Base-by-base conservation (phyloP, 2,113 vertebrate genomes). In the Micronycteris hirsuta region DNA sequence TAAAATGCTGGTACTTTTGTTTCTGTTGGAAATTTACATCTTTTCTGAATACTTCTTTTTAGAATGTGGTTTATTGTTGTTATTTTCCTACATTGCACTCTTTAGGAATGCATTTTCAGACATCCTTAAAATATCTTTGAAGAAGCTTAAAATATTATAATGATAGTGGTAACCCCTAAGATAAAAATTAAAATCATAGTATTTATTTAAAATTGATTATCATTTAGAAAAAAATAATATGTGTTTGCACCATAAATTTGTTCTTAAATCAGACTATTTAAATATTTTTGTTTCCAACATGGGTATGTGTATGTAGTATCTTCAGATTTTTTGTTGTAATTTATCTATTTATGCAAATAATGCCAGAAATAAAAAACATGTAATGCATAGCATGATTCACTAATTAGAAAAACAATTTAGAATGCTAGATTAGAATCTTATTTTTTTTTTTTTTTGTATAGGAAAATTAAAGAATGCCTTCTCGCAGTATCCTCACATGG, bases 221-320 rank as follows among this genome's bases (percentile, higher is more conserved):
- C 41, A 65, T 58, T 87, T 49, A 2, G 19, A 54, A 22, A 81
- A 82, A 47, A 43, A 43, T 43, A 43, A 38, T 63, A 73, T 96
- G 5, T 78, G 2, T 70, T 52, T 76, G 8, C 28, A 96, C 31
- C 73, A 49, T 70, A 95, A 71, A 95, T 52, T 16, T 22, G 36
- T 91, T 96, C 47, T 96, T 92, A 74, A 94, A 83, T 93, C 80
- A 94, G 43, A 58, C 70, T 31, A 83, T 71, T 97, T 93, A 93
- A 26, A 3, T 73, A 56, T 96, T 89, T 89, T 56, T 24, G 20
- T 0, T 89, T 95, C 78, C 54, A 61, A 81, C 68, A 93, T 94
- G 65, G 2, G 2, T 91, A 3, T 89, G 31, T 61, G 28, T 41
- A 7, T 70, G 20, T 9, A 95, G 22, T 96, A 63, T 43, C 31